These are phyloP conservation scores for Dicaeum eximium DNA, from an alignment of 2,113 vertebrate species.

Conservation along the genomic window DNA sequence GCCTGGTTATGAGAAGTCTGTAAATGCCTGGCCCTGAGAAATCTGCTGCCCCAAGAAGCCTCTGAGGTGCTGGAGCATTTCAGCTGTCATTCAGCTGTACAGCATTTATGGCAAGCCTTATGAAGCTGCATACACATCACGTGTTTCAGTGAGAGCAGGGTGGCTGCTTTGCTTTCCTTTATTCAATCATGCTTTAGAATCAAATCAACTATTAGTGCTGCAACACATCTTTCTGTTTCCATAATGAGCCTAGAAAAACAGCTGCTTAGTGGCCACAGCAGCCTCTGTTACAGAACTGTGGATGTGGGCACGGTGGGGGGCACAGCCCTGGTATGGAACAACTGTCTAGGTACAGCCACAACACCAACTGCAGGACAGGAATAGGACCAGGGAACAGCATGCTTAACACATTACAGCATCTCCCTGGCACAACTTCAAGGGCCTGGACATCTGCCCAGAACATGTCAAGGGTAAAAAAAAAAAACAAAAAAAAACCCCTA, in stretches of 20 bases:
- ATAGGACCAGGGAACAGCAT: background rate
- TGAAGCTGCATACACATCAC: background rate
- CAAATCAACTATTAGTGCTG: background rate
- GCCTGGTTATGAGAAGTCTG: background rate
- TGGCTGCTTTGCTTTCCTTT: background rate
- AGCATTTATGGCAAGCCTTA: background rate
- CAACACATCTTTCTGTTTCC: background rate
- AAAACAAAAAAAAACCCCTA: background rate
- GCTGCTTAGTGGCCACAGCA: background rate
- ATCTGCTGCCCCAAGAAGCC: background rate
- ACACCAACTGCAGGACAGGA: conserved; percentile 26
- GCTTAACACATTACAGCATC: background rate
- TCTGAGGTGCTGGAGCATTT: background rate
- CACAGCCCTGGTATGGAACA: background rate
- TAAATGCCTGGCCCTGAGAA: background rate
- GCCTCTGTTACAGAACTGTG: background rate
- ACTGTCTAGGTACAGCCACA: background rate
- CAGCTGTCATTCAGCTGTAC: background rate
- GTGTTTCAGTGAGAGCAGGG: background rate
- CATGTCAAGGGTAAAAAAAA: background rate
- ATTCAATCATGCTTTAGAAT: background rate
- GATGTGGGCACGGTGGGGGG: background rate
- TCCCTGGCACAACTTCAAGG: conserved; percentile 15
- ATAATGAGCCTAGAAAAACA: background rate
- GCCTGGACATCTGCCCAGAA: conserved; percentile 1